A percentile compares a stretch with the other conserved stretches of the same genome.
These are phyloP conservation scores for Megalops atlanticus DNA, from an alignment of 2,113 vertebrate species.

Conservation along the genomic window DNA sequence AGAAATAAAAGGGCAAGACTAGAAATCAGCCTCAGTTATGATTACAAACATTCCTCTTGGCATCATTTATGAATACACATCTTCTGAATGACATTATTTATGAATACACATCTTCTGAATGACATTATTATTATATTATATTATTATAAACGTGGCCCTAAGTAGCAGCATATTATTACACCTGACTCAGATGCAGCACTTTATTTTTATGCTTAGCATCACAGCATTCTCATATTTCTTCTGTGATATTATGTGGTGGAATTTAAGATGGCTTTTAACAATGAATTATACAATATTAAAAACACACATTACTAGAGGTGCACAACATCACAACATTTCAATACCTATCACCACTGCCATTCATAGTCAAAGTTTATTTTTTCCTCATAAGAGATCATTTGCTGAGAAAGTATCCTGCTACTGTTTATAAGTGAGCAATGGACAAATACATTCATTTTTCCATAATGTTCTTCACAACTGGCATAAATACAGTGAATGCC, in stretches of 20 bases:
- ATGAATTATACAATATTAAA: too few relatives aligned
- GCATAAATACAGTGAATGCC: not conserved
- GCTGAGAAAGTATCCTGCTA: not conserved
- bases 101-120: not conserved
- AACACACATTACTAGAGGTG: too few relatives aligned
- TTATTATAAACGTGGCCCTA: not conserved
- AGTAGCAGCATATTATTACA: not conserved
- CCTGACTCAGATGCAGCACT: not conserved
- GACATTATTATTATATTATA: not conserved
- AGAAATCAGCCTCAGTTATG: too few relatives aligned
- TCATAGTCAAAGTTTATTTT: not conserved
- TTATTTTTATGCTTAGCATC: not conserved
- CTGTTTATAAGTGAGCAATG: not conserved
- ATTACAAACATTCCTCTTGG: too few relatives aligned
- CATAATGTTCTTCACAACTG: conserved; percentile 1
- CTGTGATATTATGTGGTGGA: too few relatives aligned
- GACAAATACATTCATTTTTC: not conserved
- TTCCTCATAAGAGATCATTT: not conserved
- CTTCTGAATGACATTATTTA: not conserved
- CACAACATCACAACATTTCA: too few relatives aligned
- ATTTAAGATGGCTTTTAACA: too few relatives aligned
- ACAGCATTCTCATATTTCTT: not conserved
- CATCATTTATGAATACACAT: not conserved
- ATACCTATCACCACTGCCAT: not conserved
- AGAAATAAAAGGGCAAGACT: too few relatives aligned